Conservation (phyloP, 2,113 vertebrate species). For the Picathartes gymnocephalus region DNA sequence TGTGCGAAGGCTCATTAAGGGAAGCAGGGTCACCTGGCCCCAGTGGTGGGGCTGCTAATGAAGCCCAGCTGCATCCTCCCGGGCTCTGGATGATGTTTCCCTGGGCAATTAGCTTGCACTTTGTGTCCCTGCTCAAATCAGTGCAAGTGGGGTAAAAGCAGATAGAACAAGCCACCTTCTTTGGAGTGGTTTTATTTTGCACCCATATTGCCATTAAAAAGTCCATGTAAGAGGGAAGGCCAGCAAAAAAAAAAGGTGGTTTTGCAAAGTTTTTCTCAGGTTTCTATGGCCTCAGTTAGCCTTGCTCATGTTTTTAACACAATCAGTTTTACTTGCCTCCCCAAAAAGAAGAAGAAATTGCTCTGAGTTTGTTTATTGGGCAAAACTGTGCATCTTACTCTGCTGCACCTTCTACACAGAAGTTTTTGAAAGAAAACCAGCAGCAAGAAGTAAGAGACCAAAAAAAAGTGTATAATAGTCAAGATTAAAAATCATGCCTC, state of each 20-base stretch:
- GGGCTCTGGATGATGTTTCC: not conserved
- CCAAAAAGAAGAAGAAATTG: not conserved
- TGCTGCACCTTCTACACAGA: not conserved
- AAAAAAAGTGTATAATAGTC: not conserved
- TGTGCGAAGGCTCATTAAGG: not conserved
- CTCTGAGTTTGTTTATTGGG: not conserved
- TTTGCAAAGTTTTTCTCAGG: not conserved
- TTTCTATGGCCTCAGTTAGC: not conserved
- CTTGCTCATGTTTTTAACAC: not conserved
- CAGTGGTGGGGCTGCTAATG: not conserved
- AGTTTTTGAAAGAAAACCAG: not conserved
- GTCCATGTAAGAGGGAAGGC: not conserved
- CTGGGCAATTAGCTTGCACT: not conserved
- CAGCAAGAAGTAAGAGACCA: not conserved
- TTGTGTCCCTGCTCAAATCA: not conserved
- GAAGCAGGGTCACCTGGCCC: not conserved
- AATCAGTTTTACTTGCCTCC: not conserved
- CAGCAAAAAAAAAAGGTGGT: not conserved
- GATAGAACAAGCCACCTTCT: not conserved
- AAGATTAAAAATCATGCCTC: not conserved
- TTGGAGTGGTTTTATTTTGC: not conserved
- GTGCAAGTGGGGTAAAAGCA: not conserved
- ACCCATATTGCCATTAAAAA: rapidly evolving
- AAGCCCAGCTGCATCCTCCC: not conserved
- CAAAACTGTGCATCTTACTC: not conserved